These are phyloP conservation scores for Rhagonycha lutea DNA, from an alignment of 2,888 invertebrate species.

Conservation along the genomic window DNA sequence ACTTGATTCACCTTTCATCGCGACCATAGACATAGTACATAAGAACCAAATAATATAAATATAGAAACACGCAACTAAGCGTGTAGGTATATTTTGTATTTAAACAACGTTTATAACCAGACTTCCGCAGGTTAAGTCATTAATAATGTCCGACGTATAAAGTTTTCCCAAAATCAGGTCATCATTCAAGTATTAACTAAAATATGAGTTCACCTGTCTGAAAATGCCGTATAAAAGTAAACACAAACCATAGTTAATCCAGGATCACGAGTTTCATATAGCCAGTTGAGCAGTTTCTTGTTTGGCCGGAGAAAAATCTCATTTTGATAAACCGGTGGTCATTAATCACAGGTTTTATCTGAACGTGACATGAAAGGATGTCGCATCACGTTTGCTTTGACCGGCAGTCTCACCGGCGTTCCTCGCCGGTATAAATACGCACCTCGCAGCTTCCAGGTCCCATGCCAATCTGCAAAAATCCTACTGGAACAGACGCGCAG, in stretches of 20 bases:
- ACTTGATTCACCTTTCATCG: background rate
- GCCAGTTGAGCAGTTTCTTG: conserved; percentile 43
- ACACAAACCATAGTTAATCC: conserved; percentile 40
- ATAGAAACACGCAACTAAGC: background rate
- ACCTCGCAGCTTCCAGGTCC: conserved; percentile 40
- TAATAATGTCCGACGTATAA: conserved; percentile 9
- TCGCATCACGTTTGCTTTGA: conserved; percentile 47
- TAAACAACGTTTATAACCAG: conserved; percentile 6
- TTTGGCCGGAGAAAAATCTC: conserved; percentile 49
- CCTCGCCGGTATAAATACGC: conserved; percentile 32
- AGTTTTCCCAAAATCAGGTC: conserved; percentile 8
- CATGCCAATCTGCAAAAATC: conserved; percentile 41
- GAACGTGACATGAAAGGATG: conserved; percentile 54
- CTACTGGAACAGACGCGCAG: conserved; percentile 29
- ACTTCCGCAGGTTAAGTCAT: conserved; percentile 13
- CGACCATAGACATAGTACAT: background rate
- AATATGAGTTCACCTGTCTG: conserved; percentile 42
- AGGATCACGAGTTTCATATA: conserved; percentile 41
- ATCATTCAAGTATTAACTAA: conserved; percentile 21
- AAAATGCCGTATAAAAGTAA: conserved; percentile 35
- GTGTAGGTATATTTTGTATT: conserved; percentile 3
- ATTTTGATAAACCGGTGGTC: conserved; percentile 52
- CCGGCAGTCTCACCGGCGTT: conserved; percentile 42
- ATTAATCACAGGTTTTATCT: conserved; percentile 54
- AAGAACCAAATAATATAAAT: background rate